Base-by-base conservation (phyloP, 2,113 vertebrate species). In the Pelecanus crispus region DNA sequence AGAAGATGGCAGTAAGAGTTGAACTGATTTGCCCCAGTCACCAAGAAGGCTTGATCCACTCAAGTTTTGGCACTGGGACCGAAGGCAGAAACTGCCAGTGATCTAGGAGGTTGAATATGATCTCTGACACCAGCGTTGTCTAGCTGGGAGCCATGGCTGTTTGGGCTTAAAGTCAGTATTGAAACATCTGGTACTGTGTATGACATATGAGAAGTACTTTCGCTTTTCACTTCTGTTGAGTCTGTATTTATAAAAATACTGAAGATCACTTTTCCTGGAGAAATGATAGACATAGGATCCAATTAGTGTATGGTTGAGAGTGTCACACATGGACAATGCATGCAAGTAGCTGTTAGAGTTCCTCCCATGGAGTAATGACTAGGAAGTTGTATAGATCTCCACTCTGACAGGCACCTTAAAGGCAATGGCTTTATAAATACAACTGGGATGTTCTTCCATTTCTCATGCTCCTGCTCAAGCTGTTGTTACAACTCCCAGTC, bases 41-140 rank as follows among this genome's bases (percentile, higher is more conserved):
- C 19, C 15, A 26, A 4, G 53, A 77, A 45, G 49, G 17, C 25
- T 79, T 68, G 17, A 55, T 53, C 42, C 28, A 19, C 28, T 88
- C 31, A 4, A 0, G 3, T 63, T 67, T 66, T 86, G 68, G 14
- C 40, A 73, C 32, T 32, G 38, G 44, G n/a, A 45, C 42, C 1
- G 3, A 79, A 87, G n/a, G 45, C 63, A 86, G 72, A 70, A 70
- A 6, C 20, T 93, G 32, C 61, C 61, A 47, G 1, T 53, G 58
- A 53, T 70, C 19, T 62, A 53, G 11, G 38, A 21, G 9, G 2
- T 31, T 81, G 58, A 52, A 26, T 44, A 6, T 4, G 2, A 6
- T 68, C 53, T 52, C 24, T 34, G 62, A 65, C 42, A 56, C 6
- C 8, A 36, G 32, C 0, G 0, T 58, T 61, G 28, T 36, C 14